A percentile compares a stretch with the other conserved stretches of the same genome.
These are phyloP conservation scores for Eunapius fragilis DNA, from an alignment of 37 sponge, comb jelly and placozoan species.

Conservation along the genomic window DNA sequence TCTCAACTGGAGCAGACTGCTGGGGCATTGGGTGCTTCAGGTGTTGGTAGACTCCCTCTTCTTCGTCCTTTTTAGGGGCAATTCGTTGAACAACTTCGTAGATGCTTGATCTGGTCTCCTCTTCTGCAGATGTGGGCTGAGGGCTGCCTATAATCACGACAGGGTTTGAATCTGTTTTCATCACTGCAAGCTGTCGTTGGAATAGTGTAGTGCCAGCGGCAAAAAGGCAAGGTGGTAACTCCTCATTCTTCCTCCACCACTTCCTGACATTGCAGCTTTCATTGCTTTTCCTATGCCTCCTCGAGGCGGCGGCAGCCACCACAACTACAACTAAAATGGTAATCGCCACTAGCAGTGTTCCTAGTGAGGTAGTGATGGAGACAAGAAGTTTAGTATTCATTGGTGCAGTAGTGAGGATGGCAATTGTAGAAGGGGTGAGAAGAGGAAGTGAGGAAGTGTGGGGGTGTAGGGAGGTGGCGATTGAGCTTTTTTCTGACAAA, in stretches of 20 bases:
- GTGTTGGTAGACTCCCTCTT: neutral
- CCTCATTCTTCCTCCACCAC: neutral
- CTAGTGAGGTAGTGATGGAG: neutral
- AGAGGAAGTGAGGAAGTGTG: neutral
- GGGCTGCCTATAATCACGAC: too few relatives aligned
- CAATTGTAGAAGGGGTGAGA: neutral
- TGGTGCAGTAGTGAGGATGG: neutral
- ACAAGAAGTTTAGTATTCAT: neutral
- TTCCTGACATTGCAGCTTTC: neutral
- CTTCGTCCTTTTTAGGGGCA: neutral
- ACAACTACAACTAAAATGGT: neutral
- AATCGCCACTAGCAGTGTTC: neutral
- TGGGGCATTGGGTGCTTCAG: neutral
- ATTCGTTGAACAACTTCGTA: neutral
- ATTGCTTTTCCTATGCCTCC: neutral
- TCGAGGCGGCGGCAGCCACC: too few relatives aligned
- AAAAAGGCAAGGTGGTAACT: neutral
- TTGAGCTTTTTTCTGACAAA: neutral
- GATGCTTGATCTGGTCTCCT: neutral
- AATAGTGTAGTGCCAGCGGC: neutral
- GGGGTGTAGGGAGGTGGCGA: neutral
- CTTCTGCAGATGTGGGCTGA: too few relatives aligned
- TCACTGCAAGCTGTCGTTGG: neutral
- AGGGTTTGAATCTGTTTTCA: neutral
- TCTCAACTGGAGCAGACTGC: neutral